Conservation (phyloP, 2,888 invertebrate genomes). For the Lepidonotus clava region DNA sequence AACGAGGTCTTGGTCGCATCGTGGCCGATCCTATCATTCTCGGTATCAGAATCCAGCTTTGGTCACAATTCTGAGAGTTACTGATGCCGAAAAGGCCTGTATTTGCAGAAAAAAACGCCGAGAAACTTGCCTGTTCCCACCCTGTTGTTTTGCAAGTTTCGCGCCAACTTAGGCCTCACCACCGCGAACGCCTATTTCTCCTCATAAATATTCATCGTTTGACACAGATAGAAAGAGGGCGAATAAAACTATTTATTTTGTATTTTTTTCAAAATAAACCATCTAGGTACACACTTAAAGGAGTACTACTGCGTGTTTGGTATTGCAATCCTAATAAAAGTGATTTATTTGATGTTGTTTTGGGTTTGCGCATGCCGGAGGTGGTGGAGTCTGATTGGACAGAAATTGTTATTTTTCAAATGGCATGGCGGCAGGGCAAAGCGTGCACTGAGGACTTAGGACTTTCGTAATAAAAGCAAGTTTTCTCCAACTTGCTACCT, state of each 20-base stretch:
- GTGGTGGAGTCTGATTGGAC: slow-evolving; percentile 48
- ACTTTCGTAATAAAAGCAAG: slow-evolving; percentile 14
- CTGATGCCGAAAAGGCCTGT: not conserved
- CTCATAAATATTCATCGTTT: slow-evolving; percentile 43
- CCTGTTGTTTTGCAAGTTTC: slow-evolving; percentile 40
- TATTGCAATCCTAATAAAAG: too few species aligned
- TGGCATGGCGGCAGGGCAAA: slow-evolving; percentile 51
- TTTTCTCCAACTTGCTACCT: not conserved
- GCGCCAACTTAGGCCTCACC: slow-evolving; percentile 47
- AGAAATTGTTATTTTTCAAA: slow-evolving; percentile 55
- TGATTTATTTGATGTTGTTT: not conserved
- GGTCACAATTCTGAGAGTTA: not conserved
- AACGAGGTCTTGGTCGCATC: slow-evolving; percentile 17
- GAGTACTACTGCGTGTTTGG: too few species aligned
- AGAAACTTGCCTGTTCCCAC: not conserved
- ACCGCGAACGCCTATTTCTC: not conserved
- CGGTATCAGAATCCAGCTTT: not conserved
- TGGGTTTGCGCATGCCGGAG: not conserved
- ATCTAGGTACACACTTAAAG: too few species aligned
- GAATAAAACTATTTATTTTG: not conserved
- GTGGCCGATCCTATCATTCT: slow-evolving; percentile 38
- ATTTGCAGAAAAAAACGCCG: not conserved
- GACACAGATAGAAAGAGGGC: not conserved
- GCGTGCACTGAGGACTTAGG: not conserved
- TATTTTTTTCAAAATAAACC: not conserved